These are phyloP conservation scores for Porites cylindrica DNA, from an alignment of 92 coral and sea anemone species.

Conservation along the genomic window DNA sequence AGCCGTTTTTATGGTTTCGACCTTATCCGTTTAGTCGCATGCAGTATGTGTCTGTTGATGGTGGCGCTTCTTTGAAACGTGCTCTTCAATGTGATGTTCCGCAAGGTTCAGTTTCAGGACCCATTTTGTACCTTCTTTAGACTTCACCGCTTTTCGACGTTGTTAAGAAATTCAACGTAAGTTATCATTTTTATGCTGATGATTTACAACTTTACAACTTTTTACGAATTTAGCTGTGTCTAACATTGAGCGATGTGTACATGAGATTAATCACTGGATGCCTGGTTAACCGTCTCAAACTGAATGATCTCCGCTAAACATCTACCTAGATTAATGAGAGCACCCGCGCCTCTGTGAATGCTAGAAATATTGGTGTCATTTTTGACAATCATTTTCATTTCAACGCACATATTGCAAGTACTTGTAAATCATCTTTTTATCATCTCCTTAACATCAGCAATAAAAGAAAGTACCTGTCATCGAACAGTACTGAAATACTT, in stretches of 20 bases:
- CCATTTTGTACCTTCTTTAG: not conserved
- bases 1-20: not conserved
- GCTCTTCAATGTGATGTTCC: not conserved
- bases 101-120: not conserved
- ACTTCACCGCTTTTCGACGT: not conserved
- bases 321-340: not conserved
- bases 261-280: conserved; percentile 12
- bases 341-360: too few species aligned
- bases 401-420: not conserved
- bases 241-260: not conserved
- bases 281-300: not conserved
- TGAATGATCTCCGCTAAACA: not conserved
- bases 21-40: not conserved
- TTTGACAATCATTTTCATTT: not conserved
- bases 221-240: not conserved
- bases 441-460: not conserved
- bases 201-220: not conserved
- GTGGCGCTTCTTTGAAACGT: not conserved
- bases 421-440: not conserved
- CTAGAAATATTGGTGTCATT: not conserved
- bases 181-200: not conserved
- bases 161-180: not conserved
- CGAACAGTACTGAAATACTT: not conserved
- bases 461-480: not conserved
- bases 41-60: not conserved